Evolutionary conservation across 2,797 vertebrate species (phyloP), one percentile per base, ranked within the genome.

Genomic region (Nyctalus aviator): DNA sequence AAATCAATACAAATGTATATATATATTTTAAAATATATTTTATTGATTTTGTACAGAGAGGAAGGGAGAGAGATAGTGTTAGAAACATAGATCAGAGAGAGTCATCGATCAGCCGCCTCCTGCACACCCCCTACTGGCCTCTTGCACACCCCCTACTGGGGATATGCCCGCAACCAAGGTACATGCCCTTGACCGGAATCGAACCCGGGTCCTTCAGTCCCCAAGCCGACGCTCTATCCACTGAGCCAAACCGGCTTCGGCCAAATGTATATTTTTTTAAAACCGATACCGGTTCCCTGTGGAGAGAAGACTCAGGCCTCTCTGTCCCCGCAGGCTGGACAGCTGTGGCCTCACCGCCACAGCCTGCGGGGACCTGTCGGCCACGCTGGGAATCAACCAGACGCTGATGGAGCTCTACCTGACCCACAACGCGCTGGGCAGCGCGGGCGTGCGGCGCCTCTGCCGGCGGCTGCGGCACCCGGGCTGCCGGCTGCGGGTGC

Each of bases 391-490:
- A 0, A 3, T 27, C 86, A 96, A 57, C 83, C 87, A 94, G 93
- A 95, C 53, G 21, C 73, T 97, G 46, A 73, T 2, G 0, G 95
- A 97, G 55, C 96, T 97, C 2, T 96, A 97, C 41, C 85, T 97
- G 68, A 96, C 94, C 78, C 59, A 96, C 83, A 97, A 96, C 0
- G 9, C 91, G 30, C 68, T 97, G 79, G 90, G 88, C 4, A 71
- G 97, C 35, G 0, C 35, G 0, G 97, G 96, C 0, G 93, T 96
- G 10, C 10, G 14, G 30, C 71, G 76, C 59, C 88, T 97, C 2
- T 96, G 95, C 78, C 6, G 20, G 32, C 64, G 21, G 13, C 75
- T 97, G 32, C 32, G 69, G 8, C 89, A 94, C 1, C 76, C 94
- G 0, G 3, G 50, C 57, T 97, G 95, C 95, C 92, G 75, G n/a